A percentile compares a stretch with the other conserved stretches of the same genome.
These are phyloP conservation scores for Glyphotaelius pellucidus DNA, from an alignment of 2,888 invertebrate genomes.

Conservation along the genomic window DNA sequence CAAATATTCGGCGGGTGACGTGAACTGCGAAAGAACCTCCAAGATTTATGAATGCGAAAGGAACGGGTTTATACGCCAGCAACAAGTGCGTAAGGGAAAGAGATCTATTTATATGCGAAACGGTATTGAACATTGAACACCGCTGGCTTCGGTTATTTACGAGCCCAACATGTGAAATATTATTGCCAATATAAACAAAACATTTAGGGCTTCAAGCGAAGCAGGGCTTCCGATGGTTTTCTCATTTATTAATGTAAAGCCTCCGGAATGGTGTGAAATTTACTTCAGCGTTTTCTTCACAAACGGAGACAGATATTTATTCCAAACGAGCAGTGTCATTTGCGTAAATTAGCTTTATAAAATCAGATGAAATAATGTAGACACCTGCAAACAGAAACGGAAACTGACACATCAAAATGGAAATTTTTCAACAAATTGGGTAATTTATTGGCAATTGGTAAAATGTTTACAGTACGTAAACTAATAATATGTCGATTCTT, in stretches of 20 bases:
- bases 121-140: slow-evolving; percentile 59
- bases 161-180: slow-evolving; percentile 64
- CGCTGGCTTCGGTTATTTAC: slow-evolving; percentile 60
- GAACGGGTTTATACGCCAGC: slow-evolving; percentile 49
- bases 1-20: slow-evolving; percentile 46
- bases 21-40: slow-evolving; percentile 51
- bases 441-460: background rate
- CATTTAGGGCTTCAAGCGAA: slow-evolving; percentile 44
- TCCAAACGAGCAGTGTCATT: slow-evolving; percentile 30
- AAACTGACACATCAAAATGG: background rate
- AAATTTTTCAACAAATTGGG: background rate
- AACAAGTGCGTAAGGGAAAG: slow-evolving; percentile 65
- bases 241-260: slow-evolving; percentile 55
- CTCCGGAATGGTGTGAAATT: slow-evolving; percentile 43
- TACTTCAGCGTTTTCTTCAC: background rate
- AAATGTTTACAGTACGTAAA: background rate
- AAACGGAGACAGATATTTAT: slow-evolving; percentile 40
- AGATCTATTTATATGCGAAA: slow-evolving; percentile 51
- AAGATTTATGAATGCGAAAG: slow-evolving; percentile 53
- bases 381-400: background rate
- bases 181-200: slow-evolving; percentile 62
- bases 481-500: background rate
- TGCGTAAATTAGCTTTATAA: slow-evolving; percentile 45
- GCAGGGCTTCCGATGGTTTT: slow-evolving; percentile 42
- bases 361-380: background rate